These are phyloP conservation scores for Corythornis vintsioides DNA, from an alignment of 2,113 vertebrate species.

Conservation along the genomic window DNA sequence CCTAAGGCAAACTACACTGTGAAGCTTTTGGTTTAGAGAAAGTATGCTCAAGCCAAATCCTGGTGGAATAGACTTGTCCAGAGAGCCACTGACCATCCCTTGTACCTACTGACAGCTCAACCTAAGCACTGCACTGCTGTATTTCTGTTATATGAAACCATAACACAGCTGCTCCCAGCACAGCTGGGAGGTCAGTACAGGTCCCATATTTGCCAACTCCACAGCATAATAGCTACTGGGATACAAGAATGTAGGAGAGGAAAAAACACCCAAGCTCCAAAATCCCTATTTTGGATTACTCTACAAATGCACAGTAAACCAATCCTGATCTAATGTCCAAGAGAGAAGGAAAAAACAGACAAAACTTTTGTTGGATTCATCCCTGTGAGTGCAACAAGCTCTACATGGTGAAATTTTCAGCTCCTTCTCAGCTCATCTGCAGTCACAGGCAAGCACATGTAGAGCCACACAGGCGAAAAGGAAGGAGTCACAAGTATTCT, in stretches of 20 bases:
- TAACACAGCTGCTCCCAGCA: neutral
- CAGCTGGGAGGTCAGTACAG: neutral
- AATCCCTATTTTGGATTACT: neutral
- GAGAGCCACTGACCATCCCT: neutral
- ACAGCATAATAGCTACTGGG: neutral
- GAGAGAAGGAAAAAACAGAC: neutral
- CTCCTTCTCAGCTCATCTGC: neutral
- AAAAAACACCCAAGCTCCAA: neutral
- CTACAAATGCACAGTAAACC: neutral
- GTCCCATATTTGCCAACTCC: neutral
- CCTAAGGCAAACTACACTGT: neutral
- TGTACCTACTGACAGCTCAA: neutral
- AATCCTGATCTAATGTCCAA: neutral
- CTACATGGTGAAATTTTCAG: neutral
- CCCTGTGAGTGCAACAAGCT: neutral
- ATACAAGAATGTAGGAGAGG: neutral
- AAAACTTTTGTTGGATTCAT: neutral
- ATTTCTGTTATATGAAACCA: fast-evolving
- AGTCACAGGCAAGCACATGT: neutral
- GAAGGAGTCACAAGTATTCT: neutral
- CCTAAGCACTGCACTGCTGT: neutral
- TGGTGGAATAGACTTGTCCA: neutral
- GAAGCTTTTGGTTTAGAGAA: neutral
- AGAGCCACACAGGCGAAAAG: neutral
- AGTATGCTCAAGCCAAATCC: neutral